Percentiles rank a stretch among this genome's conserved stretches.
Conservation (phyloP, 2,113 vertebrate genomes). For the Psilopogon haemacephalus region DNA sequence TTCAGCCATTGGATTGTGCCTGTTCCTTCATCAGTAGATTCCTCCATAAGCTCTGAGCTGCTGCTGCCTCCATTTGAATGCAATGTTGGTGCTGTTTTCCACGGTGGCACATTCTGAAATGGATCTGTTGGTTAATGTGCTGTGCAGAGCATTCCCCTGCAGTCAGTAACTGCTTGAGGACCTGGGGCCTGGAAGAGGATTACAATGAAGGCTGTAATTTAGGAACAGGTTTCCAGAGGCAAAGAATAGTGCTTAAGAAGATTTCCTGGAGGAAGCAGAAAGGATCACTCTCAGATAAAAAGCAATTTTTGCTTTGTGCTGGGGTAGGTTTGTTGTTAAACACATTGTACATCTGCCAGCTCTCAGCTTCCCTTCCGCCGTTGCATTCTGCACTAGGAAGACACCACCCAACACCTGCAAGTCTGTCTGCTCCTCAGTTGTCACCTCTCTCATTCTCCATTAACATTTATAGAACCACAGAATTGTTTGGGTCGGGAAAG, state of each 20-base stretch:
- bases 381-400: background rate
- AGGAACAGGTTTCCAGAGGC: background rate
- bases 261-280: background rate
- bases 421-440: background rate
- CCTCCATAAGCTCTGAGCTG: background rate
- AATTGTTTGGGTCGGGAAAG: too few species aligned
- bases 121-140: background rate
- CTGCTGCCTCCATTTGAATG: background rate
- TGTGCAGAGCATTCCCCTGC: background rate
- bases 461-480: background rate
- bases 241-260: background rate
- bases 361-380: background rate
- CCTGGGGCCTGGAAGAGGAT: background rate
- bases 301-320: constrained; percentile 7
- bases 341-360: background rate
- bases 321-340: background rate
- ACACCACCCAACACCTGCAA: background rate
- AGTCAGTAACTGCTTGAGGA: background rate
- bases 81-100: background rate
- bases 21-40: background rate
- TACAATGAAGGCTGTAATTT: constrained; percentile 17
- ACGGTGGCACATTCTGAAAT: background rate
- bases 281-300: background rate
- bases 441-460: background rate
- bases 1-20: fast-evolving